A percentile compares a stretch with the other conserved stretches of the same genome.
Evolutionary conservation across 2,888 invertebrate species (phyloP).

Genomic region (Chloroclystis v-ata): DNA sequence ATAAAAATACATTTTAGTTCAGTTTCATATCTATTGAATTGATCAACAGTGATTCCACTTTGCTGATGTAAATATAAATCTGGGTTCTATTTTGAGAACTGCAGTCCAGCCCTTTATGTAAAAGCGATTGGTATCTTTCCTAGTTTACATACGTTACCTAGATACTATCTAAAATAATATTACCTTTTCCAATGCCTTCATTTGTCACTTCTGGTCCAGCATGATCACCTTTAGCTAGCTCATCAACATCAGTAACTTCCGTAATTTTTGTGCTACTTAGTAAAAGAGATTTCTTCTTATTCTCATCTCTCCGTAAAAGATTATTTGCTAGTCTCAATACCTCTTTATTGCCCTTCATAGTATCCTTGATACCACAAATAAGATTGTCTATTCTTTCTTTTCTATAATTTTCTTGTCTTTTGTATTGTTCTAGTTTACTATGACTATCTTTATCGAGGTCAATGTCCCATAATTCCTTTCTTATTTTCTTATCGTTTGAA

Average conservation of each 20-base stretch:
- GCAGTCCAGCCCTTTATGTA: too few species aligned
- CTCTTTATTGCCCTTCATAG: conserved; percentile 69
- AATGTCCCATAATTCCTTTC: conserved; percentile 54
- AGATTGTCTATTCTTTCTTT: conserved; percentile 56
- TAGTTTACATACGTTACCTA: background rate
- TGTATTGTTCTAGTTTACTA: conserved; percentile 39
- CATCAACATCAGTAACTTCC: conserved; percentile 38
- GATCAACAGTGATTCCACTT: too few species aligned
- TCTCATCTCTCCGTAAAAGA: conserved; percentile 54
- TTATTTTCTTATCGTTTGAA: conserved; percentile 30
- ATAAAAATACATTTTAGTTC: too few species aligned
- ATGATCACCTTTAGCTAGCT: conserved; percentile 55
- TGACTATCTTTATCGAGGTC: conserved; percentile 40
- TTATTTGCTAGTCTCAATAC: conserved; percentile 61
- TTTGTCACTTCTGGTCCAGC: conserved; percentile 18
- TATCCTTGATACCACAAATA: conserved; percentile 62
- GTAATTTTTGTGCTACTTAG: conserved; percentile 30
- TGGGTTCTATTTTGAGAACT: background rate
- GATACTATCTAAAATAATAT: too few species aligned
- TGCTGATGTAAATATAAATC: too few species aligned
- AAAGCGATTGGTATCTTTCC: too few species aligned
- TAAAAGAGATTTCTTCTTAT: conserved; percentile 36
- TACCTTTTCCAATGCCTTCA: too few species aligned
- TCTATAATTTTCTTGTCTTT: conserved; percentile 47
- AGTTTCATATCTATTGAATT: too few species aligned